Percentiles rank a stretch among this genome's conserved stretches.
Evolutionary conservation across 2,113 vertebrate species (phyloP).

Genomic region (Urocitellus parryii): DNA sequence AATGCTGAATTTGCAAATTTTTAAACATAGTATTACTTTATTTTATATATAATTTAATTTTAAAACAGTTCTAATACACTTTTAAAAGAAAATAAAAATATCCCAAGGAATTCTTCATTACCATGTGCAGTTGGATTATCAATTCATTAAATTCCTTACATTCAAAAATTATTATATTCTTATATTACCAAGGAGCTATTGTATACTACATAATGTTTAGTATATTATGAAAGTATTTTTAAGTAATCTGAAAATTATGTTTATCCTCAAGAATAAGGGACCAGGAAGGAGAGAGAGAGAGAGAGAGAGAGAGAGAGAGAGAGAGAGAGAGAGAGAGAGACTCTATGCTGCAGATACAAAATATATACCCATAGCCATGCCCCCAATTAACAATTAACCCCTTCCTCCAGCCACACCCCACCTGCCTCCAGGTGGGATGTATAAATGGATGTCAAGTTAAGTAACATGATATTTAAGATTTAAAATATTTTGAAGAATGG

Average conservation of each 20-base stretch:
- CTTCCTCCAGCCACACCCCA: no score
- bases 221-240: not conserved
- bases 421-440: not conserved
- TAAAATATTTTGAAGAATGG: conserved; percentile 11
- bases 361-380: no score
- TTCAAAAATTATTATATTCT: not conserved
- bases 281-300: no score
- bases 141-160: conserved; percentile 40
- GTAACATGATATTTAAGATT: not conserved
- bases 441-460: conserved; percentile 3
- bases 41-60: conserved; percentile 10
- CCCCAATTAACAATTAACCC: no score
- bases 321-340: no score
- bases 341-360: no score
- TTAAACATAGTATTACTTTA: not conserved
- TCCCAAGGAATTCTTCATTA: not conserved
- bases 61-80: conserved; percentile 9
- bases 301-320: no score
- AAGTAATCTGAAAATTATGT: not conserved
- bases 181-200: not conserved
- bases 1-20: not conserved
- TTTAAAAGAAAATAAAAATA: conserved; percentile 45
- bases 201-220: not conserved
- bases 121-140: not conserved
- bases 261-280: not conserved